These are phyloP conservation scores for Colletes gigas DNA, from an alignment of 1,140 invertebrate species.

Conservation along the genomic window DNA sequence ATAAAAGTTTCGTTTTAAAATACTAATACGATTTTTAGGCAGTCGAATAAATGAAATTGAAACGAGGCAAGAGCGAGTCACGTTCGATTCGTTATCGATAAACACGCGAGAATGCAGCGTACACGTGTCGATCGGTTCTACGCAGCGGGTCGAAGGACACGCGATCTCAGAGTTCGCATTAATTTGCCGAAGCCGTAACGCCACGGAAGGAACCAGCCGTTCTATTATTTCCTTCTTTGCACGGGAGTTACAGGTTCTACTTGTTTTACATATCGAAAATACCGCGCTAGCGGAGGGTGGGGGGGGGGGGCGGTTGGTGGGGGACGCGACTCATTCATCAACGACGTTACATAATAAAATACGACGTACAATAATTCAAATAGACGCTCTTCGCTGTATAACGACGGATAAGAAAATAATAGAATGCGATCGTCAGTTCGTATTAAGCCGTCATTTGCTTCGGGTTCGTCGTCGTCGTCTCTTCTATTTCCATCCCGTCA, in stretches of 20 bases:
- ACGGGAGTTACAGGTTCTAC: not conserved
- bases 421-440: conserved; percentile 59
- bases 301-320: too few relatives aligned
- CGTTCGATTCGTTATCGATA: not conserved
- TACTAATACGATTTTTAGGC: too few relatives aligned
- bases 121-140: conserved; percentile 15
- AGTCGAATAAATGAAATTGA: too few relatives aligned
- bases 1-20: too few relatives aligned
- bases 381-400: conserved; percentile 69
- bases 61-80: not conserved
- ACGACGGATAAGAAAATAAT: conserved; percentile 72
- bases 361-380: conserved; percentile 70
- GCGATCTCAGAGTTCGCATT: not conserved
- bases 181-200: conserved; percentile 40
- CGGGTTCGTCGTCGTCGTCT: conserved; percentile 31
- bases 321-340: conserved; percentile 53
- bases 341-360: conserved; percentile 75
- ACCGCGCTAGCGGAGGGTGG: conserved; percentile 2
- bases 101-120: not conserved
- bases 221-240: conserved; percentile 1
- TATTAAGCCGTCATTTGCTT: conserved; percentile 56
- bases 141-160: not conserved
- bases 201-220: conserved; percentile 38
- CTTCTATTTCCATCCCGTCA: conserved; percentile 9
- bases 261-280: conserved; percentile 51